These are phyloP conservation scores for Melanogrammus aeglefinus DNA, from an alignment of 2,797 vertebrate species.

Conservation along the genomic window DNA sequence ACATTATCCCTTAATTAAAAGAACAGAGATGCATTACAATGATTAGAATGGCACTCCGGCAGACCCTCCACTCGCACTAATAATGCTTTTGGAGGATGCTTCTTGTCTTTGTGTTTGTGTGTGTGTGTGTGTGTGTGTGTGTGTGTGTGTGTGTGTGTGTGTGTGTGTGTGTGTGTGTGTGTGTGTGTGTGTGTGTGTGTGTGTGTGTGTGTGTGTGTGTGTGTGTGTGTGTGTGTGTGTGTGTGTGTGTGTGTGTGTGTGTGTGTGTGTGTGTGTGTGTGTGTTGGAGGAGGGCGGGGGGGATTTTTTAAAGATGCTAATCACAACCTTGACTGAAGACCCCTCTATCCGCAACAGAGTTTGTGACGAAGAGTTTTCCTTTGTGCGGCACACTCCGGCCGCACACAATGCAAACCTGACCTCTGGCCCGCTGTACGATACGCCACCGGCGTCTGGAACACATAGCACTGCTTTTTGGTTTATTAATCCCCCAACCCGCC, in stretches of 20 bases:
- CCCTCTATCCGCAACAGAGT: too few species aligned
- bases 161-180: background rate
- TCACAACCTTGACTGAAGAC: background rate
- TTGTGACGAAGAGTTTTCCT: background rate
- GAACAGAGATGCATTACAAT: constrained; percentile 83
- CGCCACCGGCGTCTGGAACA: too few species aligned
- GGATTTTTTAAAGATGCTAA: background rate
- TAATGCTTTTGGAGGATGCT: constrained; percentile 66
- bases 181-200: too few species aligned
- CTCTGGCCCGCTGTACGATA: background rate
- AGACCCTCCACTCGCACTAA: constrained; percentile 57
- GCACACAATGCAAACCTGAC: background rate
- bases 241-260: too few species aligned
- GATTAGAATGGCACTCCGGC: constrained; percentile 72
- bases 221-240: background rate
- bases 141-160: constrained; percentile 6
- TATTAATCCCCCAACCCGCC: background rate
- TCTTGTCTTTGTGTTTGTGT: constrained; percentile 42
- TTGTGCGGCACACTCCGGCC: background rate
- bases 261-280: background rate
- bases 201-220: too few species aligned
- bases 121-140: background rate
- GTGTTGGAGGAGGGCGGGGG: constrained; percentile 16
- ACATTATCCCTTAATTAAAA: constrained; percentile 86
- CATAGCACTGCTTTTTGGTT: background rate